Conservation (phyloP, 2,113 vertebrate genomes). For the Garra rufa region DNA sequence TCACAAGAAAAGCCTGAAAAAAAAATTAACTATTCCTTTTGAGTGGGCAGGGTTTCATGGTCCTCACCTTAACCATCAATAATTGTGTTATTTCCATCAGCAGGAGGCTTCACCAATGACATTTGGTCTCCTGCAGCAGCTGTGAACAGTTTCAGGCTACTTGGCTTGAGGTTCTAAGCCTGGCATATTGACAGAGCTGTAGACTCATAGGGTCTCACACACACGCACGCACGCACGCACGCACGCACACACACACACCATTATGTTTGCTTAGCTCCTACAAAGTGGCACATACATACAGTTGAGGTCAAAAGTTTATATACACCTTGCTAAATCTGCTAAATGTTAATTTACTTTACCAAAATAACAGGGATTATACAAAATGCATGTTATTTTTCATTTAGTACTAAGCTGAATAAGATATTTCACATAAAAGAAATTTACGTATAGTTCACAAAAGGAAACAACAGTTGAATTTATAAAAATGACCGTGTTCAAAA, state of each 20-base stretch:
- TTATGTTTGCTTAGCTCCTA: conserved; percentile 6
- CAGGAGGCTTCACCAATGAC: not conserved
- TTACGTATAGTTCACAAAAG: too few species aligned
- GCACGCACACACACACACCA: not conserved
- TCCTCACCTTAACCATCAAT: conserved; percentile 9
- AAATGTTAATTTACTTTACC: too few species aligned
- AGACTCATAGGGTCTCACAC: not conserved
- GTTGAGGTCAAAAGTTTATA: too few species aligned
- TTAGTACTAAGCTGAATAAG: too few species aligned
- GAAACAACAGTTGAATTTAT: too few species aligned
- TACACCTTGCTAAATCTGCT: too few species aligned
- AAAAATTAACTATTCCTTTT: not conserved
- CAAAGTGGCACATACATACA: conserved; percentile 40
- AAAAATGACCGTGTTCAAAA: too few species aligned
- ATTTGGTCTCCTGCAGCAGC: conserved; percentile 30
- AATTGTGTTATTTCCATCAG: not conserved
- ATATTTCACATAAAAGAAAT: too few species aligned
- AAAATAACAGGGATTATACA: too few species aligned
- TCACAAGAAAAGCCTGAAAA: not conserved
- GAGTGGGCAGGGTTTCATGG: not conserved
- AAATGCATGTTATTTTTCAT: too few species aligned
- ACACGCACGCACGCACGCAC: not conserved
- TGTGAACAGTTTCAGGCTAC: conserved; percentile 10
- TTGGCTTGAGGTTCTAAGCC: conserved; percentile 1
- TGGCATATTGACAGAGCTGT: conserved; percentile 19